Conservation (phyloP, 2,113 vertebrate species). For the Glaucomys volans region DNA sequence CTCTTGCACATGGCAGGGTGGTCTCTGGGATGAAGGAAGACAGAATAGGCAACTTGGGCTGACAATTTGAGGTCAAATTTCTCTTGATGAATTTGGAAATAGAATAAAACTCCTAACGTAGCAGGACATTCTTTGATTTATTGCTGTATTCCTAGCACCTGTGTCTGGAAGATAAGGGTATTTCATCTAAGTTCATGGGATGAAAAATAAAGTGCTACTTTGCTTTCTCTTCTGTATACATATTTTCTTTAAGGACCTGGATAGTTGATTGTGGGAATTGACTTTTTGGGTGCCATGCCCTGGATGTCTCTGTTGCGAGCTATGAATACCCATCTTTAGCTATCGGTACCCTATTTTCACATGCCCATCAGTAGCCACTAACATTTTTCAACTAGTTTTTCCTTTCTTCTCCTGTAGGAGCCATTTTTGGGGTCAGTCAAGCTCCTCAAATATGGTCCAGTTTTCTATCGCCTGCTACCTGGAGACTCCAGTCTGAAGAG, state of each 20-base stretch:
- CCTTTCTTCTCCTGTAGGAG: not conserved
- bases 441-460: not conserved
- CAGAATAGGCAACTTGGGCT: not conserved
- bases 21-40: not conserved
- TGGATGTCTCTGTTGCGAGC: not conserved
- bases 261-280: not conserved
- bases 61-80: not conserved
- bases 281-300: not conserved
- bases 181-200: not conserved
- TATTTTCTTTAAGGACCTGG: conserved; percentile 29
- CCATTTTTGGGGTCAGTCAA: not conserved
- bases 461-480: not conserved
- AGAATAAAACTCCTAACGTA: not conserved
- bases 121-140: not conserved
- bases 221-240: not conserved
- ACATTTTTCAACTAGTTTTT: not conserved
- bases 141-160: not conserved
- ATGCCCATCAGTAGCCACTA: not conserved
- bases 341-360: not conserved
- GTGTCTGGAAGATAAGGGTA: not conserved
- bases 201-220: not conserved
- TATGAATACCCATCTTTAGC: not conserved
- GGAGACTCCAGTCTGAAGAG: not conserved
- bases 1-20: not conserved
- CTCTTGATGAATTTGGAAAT: not conserved